Conservation (phyloP, 2,888 invertebrate genomes). For the Philaethria dido region DNA sequence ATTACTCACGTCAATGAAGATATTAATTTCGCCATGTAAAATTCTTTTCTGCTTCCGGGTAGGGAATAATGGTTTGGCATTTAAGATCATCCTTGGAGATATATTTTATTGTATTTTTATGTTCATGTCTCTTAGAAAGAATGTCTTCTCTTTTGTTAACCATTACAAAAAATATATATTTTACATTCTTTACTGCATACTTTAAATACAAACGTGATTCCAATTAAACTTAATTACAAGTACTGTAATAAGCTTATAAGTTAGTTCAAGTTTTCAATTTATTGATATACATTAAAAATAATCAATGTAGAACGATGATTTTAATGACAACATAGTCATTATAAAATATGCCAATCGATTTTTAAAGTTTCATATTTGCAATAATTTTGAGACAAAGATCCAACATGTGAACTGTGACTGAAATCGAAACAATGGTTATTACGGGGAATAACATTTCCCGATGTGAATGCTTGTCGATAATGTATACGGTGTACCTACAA, state of each 20-base stretch:
- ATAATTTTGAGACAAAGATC: neutral
- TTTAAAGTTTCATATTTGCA: neutral
- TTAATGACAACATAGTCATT: neutral
- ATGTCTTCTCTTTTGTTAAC: neutral
- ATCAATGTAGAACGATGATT: too few species aligned
- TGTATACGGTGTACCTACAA: neutral
- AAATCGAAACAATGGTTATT: neutral
- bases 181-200: too few species aligned
- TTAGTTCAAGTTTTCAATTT: too few species aligned
- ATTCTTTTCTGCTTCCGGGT: constrained; percentile 30
- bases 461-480: neutral
- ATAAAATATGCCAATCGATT: neutral
- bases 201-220: too few species aligned
- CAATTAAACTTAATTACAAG: too few species aligned
- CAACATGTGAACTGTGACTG: neutral
- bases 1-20: constrained; percentile 20
- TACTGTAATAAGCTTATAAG: too few species aligned
- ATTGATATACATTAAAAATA: too few species aligned
- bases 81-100: constrained; percentile 26
- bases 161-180: neutral
- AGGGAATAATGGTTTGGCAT: constrained; percentile 30
- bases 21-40: constrained; percentile 24
- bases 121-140: constrained; percentile 9
- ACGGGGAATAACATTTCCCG: constrained; percentile 24
- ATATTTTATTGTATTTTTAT: constrained; percentile 17